Percentiles rank a stretch among this genome's conserved stretches.
Conservation (phyloP, 2,888 invertebrate genomes). For the Hirtodrosophila alboralis region DNA sequence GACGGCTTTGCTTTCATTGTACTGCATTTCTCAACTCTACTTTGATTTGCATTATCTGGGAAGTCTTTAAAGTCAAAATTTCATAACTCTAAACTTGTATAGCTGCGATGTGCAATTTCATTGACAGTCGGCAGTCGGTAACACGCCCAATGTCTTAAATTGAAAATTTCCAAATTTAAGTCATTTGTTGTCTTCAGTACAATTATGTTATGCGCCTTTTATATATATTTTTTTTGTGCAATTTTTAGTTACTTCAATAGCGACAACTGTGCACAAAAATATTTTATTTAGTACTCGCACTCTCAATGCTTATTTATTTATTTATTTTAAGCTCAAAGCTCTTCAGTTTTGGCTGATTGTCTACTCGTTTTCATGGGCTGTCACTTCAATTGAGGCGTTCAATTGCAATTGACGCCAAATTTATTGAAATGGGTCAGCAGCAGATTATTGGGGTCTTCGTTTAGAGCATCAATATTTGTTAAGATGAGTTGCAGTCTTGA, state of each 20-base stretch:
- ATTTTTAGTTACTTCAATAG: constrained; percentile 42
- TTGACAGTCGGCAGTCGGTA: constrained; percentile 58
- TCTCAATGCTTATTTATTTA: constrained; percentile 29
- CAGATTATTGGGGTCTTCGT: constrained; percentile 25
- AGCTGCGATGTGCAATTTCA: constrained; percentile 40
- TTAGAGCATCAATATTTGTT: constrained; percentile 32
- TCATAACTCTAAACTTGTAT: constrained; percentile 41
- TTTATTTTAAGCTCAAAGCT: constrained; percentile 52
- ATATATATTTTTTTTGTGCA: constrained; percentile 49
- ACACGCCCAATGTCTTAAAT: constrained; percentile 47
- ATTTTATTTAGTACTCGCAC: constrained; percentile 19
- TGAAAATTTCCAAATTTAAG: constrained; percentile 33
- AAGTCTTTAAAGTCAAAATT: constrained; percentile 29
- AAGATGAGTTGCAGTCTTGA: constrained; percentile 50
- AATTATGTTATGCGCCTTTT: constrained; percentile 42
- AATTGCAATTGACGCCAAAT: constrained; percentile 63
- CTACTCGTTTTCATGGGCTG: constrained; percentile 70
- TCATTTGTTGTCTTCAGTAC: constrained; percentile 33
- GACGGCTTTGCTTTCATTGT: constrained; percentile 50
- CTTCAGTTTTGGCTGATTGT: constrained; percentile 60
- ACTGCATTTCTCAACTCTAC: constrained; percentile 20
- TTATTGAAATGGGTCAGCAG: constrained; percentile 59
- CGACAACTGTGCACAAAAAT: constrained; percentile 2
- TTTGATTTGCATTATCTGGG: constrained; percentile 55
- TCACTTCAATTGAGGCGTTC: constrained; percentile 67